Evolutionary conservation across 1,140 invertebrate genomes (phyloP).

Genomic region (Sycophaga agraensis): DNA sequence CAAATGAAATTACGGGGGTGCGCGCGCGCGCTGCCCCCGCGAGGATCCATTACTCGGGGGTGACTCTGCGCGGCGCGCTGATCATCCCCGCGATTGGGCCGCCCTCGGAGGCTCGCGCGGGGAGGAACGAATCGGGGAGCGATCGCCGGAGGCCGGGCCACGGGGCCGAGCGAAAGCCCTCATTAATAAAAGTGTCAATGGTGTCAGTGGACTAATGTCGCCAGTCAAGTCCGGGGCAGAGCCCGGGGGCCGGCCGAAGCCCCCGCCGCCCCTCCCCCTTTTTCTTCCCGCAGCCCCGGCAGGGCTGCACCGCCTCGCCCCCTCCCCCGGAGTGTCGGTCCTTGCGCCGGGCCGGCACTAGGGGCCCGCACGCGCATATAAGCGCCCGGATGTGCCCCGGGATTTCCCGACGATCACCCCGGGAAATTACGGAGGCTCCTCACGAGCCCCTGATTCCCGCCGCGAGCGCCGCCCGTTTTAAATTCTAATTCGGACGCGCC

Average conservation of each 20-base stretch:
- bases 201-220: slow-evolving; percentile 56
- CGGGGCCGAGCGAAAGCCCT: slow-evolving; percentile 33
- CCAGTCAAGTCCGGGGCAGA: slow-evolving; percentile 35
- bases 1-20: too few relatives aligned
- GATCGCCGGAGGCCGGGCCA: neutral
- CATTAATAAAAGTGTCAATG: slow-evolving; percentile 58
- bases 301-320: too few relatives aligned
- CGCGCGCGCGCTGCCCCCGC: too few relatives aligned
- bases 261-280: slow-evolving; percentile 37
- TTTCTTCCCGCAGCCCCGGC: slow-evolving; percentile 25
- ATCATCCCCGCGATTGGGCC: too few relatives aligned
- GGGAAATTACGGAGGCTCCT: slow-evolving; percentile 25
- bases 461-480: neutral
- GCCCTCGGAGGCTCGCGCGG: too few relatives aligned
- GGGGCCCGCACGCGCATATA: too few relatives aligned
- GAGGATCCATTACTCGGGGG: too few relatives aligned
- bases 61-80: too few relatives aligned
- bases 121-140: neutral
- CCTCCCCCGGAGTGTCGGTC: too few relatives aligned
- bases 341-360: neutral
- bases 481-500: too few relatives aligned
- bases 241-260: neutral
- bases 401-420: slow-evolving; percentile 20
- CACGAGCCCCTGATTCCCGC: slow-evolving; percentile 16
- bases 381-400: too few relatives aligned